These are phyloP conservation scores for Pangasius mekongensis DNA, from an alignment of 2,797 vertebrate species.

Conservation along the genomic window DNA sequence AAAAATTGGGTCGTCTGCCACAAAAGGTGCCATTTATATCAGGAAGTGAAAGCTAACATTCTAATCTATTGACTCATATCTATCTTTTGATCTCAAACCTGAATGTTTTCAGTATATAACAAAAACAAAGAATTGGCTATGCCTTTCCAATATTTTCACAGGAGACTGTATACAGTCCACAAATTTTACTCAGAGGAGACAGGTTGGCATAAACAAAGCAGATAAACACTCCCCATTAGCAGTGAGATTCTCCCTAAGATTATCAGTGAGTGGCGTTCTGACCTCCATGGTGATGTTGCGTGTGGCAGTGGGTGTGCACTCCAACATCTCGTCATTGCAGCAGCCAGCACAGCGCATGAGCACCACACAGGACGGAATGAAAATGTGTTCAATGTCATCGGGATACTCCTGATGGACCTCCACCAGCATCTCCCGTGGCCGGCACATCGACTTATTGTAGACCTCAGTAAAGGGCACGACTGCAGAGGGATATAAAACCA, in stretches of 20 bases:
- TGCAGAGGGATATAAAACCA: constrained; percentile 58
- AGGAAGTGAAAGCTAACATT: background rate
- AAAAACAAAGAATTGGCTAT: background rate
- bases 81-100: background rate
- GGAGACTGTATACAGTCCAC: background rate
- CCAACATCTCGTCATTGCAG: constrained; percentile 91
- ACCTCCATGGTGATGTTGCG: constrained; percentile 88
- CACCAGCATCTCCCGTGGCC: constrained; percentile 91
- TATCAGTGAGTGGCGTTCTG: constrained; percentile 33
- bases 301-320: constrained; percentile 87
- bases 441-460: constrained; percentile 91
- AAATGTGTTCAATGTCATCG: constrained; percentile 94
- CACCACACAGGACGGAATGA: constrained; percentile 95
- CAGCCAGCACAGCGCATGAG: constrained; percentile 93
- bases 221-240: background rate
- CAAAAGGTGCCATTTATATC: background rate
- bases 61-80: background rate
- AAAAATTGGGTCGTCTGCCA: background rate
- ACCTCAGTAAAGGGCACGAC: constrained; percentile 93
- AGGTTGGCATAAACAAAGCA: background rate
- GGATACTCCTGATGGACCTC: constrained; percentile 97
- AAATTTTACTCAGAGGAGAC: background rate
- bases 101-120: background rate
- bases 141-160: background rate
- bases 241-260: background rate